Evolutionary conservation across 2,797 vertebrate species (phyloP), one percentile per base, ranked within the genome.

Genomic region (Labeo calbasu): DNA sequence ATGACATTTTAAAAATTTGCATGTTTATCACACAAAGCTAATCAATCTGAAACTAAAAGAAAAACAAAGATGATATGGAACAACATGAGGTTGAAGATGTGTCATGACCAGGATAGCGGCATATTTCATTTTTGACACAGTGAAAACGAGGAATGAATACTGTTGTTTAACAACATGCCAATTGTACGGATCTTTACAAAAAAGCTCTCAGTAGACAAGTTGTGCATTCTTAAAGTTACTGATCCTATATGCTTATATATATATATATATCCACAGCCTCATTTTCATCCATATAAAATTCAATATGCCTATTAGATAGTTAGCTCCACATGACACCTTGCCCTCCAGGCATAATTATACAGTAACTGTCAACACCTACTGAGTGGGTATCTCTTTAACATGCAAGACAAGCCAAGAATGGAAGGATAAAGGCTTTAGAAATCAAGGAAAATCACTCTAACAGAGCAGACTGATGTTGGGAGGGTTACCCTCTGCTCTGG

Each of bases 401-500:
- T 28, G 65, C 40, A 84, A 7, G 15, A 23, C 14, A 8, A 55
- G 43, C 7, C 77, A 80, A 76, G 13, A 63, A 36, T 65, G 4
- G 53, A 69, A 85, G 76, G 61, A 40, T 53, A 55, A 63, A 57
- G 43, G 17, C 48, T 79, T 55, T 84, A 86, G 89, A 86, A 88
- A 84, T 73, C 88, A 48, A 82, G 28, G n/a, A n/a, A 17, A 61
- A 78, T 72, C 66, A 57, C 55, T 76, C 66, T 82, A 86, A 87
- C 85, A 88, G 84, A 90, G 79, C 85, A 87, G 88, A 68, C 68
- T 57, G 71, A 13, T 12, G 36, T 48, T 21, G 3, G 69, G 83
- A 84, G 75, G 72, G 89, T 95, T 95, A 95, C 95, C 94, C 87
- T 90, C 73, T 86, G 89, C 87, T 92, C 91, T 79, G 87, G 87